phyloP scores from a whole-genome alignment of 2,888 invertebrate species.

The Noctua janthe region DNA sequence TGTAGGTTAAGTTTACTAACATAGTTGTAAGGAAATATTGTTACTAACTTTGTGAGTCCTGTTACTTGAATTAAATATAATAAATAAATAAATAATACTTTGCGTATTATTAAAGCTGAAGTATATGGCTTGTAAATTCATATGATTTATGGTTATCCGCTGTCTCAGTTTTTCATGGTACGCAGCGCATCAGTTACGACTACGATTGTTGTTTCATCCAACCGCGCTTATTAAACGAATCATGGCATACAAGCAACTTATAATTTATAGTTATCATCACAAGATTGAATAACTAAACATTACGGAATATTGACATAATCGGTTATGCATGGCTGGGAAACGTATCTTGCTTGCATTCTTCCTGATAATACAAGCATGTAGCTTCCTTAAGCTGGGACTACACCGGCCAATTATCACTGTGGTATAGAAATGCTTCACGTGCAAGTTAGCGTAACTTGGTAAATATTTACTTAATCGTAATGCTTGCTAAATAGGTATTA shows the following conservation, averaged over 20 bases:
- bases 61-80: no score
- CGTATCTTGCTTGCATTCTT: conserved; percentile 55
- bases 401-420: background rate
- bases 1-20: no score
- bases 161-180: conserved; percentile 42
- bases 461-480: background rate
- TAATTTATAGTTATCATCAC: conserved; percentile 50
- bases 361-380: conserved; percentile 17
- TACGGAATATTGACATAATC: conserved; percentile 65
- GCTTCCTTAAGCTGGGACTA: background rate
- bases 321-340: conserved; percentile 62
- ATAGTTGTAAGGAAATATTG: no score
- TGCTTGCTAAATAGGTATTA: conserved; percentile 10
- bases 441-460: background rate
- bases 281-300: conserved; percentile 61
- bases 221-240: conserved; percentile 41
- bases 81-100: no score
- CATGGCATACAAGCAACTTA: conserved; percentile 34
- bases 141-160: conserved; percentile 20
- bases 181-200: conserved; percentile 27
- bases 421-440: background rate
- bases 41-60: no score
- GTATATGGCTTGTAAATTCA: conserved; percentile 1
- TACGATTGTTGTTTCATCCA: conserved; percentile 25
- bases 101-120: background rate